A percentile compares a stretch with the other conserved stretches of the same genome.
These are phyloP conservation scores for Thripadectes ignobilis DNA, from an alignment of 2,797 vertebrate genomes.

Conservation along the genomic window DNA sequence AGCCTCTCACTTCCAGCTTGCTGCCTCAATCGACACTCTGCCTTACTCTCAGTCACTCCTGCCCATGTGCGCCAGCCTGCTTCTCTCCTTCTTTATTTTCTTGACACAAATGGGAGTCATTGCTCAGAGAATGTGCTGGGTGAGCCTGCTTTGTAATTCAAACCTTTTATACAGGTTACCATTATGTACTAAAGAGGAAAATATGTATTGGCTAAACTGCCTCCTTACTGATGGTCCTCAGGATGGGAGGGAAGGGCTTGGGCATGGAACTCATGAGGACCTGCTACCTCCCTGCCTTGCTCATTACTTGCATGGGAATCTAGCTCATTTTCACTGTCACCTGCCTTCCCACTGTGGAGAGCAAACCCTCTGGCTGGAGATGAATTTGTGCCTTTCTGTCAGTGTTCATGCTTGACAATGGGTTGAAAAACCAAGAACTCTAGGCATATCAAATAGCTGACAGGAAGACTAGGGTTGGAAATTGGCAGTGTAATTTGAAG, in stretches of 20 bases:
- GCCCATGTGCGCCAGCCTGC: not conserved
- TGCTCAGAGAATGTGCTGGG: constrained; percentile 72
- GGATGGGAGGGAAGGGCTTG: not conserved
- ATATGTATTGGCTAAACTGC: constrained; percentile 74
- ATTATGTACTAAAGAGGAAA: constrained; percentile 76
- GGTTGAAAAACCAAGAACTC: not conserved
- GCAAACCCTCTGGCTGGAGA: not conserved
- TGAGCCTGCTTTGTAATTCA: constrained; percentile 80
- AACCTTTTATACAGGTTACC: constrained; percentile 79
- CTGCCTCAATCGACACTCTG: not conserved
- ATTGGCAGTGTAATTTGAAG: not conserved
- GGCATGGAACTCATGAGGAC: not conserved
- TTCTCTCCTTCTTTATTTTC: constrained; percentile 76
- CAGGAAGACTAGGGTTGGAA: not conserved
- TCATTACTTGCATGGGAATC: constrained; percentile 11
- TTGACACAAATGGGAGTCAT: constrained; percentile 81
- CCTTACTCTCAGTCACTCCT: not conserved
- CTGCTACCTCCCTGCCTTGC: not conserved
- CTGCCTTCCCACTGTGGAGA: not conserved
- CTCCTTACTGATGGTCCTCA: constrained; percentile 46
- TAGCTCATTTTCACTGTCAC: not conserved
- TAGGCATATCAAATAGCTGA: not conserved
- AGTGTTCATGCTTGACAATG: not conserved
- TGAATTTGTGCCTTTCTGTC: not conserved
- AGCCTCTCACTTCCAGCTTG: constrained; percentile 33